These are phyloP conservation scores for Dasyprocta punctata DNA, from an alignment of 2,113 vertebrate species.

Conservation along the genomic window DNA sequence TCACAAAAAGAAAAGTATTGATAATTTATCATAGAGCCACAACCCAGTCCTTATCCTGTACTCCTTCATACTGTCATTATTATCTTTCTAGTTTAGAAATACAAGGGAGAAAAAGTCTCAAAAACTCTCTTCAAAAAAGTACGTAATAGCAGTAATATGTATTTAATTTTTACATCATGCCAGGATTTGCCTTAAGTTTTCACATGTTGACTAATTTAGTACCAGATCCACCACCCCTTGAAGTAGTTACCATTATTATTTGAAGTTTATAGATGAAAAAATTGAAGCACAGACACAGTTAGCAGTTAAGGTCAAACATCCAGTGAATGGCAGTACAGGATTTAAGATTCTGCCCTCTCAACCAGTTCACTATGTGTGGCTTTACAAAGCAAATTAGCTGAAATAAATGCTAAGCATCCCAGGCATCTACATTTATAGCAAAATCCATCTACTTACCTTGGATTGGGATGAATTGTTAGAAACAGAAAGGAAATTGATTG, in stretches of 20 bases:
- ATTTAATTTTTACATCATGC: constrained; percentile 4
- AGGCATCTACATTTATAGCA: not conserved
- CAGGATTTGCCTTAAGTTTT: not conserved
- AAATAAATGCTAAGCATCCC: not conserved
- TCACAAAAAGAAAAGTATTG: not conserved
- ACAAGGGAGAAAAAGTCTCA: not conserved
- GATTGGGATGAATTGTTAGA: not conserved
- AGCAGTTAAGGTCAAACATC: not conserved
- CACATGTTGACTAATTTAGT: not conserved
- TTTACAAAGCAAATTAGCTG: not conserved
- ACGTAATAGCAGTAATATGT: not conserved
- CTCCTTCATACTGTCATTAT: not conserved
- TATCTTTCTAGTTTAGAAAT: not conserved
- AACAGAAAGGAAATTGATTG: not conserved
- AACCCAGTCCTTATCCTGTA: not conserved
- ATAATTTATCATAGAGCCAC: constrained; percentile 4
- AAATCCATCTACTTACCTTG: not conserved
- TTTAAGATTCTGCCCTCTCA: not conserved
- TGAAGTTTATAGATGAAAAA: not conserved
- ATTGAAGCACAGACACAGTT: constrained; percentile 8
- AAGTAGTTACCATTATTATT: not conserved
- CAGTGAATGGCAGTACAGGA: not conserved
- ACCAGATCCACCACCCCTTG: not conserved
- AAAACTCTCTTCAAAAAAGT: not conserved
- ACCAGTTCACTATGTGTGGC: not conserved